phyloP scores from a whole-genome alignment of 2,888 invertebrate genomes.

The Athetis lepigone region DNA sequence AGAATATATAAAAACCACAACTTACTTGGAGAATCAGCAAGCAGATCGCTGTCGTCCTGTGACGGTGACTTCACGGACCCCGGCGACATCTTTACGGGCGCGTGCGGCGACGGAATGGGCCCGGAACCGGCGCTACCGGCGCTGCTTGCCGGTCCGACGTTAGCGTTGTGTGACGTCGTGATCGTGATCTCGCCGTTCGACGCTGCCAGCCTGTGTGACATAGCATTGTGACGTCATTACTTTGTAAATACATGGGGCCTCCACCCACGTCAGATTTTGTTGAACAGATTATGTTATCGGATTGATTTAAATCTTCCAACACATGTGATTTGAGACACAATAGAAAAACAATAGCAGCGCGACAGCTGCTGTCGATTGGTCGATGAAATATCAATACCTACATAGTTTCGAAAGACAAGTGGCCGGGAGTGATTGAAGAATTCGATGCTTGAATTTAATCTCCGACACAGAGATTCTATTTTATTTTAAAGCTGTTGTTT shows the following conservation, averaged over 20 bases:
- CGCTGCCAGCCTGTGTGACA: conserved; percentile 91
- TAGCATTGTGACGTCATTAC: conserved; percentile 56
- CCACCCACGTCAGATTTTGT: too few species aligned
- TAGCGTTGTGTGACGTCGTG: conserved; percentile 93
- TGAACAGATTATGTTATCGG: too few species aligned
- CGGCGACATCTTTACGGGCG: conserved; percentile 92
- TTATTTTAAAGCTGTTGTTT: conserved; percentile 5
- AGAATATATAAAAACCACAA: conserved; percentile 64
- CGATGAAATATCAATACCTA: too few species aligned
- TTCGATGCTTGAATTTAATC: conserved; percentile 20
- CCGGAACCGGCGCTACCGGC: conserved; percentile 85
- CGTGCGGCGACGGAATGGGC: conserved; percentile 87
- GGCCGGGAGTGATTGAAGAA: conserved; percentile 24
- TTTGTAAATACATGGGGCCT: conserved; percentile 33
- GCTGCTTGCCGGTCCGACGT: conserved; percentile 86
- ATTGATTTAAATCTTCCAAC: too few species aligned
- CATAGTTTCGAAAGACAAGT: too few species aligned
- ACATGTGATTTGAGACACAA: too few species aligned
- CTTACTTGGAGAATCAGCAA: conserved; percentile 96
- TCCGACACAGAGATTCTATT: conserved; percentile 12
- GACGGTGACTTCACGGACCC: conserved; percentile 91
- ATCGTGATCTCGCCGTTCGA: conserved; percentile 96
- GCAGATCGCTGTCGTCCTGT: conserved; percentile 93
- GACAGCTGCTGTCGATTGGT: too few species aligned
- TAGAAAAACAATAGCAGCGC: too few species aligned